Conservation (phyloP, 2,797 vertebrate species). For the Periparus ater region DNA sequence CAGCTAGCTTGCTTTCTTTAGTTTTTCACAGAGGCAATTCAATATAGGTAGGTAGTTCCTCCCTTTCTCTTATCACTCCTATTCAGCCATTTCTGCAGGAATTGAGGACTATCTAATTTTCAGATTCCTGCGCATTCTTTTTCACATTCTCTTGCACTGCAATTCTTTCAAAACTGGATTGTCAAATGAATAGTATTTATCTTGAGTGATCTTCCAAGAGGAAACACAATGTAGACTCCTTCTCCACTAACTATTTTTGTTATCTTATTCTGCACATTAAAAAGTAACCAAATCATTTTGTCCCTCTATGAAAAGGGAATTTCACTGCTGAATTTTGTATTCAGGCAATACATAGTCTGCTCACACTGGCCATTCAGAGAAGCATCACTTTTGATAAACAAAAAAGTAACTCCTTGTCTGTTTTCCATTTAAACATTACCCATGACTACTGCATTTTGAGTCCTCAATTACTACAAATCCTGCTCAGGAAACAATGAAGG, state of each 20-base stretch:
- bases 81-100: conserved; percentile 39
- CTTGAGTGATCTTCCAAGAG: conserved; percentile 51
- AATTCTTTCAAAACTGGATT: conserved; percentile 29
- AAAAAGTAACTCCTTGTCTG: background rate
- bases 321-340: conserved; percentile 48
- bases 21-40: conserved; percentile 4
- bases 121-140: conserved; percentile 21
- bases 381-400: background rate
- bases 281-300: conserved; percentile 17
- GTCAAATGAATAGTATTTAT: conserved; percentile 35
- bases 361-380: background rate
- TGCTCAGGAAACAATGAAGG: background rate
- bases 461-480: background rate
- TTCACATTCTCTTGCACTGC: background rate
- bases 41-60: conserved; percentile 1
- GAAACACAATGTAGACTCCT: background rate
- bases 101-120: conserved; percentile 26
- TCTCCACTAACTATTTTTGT: conserved; percentile 27
- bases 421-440: background rate
- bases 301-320: conserved; percentile 24
- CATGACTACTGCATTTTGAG: background rate
- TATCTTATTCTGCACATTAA: background rate
- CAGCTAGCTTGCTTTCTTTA: background rate
- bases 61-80: conserved; percentile 55
- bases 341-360: background rate